phyloP scores from a whole-genome alignment of 23 tunicate genomes.

The Clavelina lepadiformis region DNA sequence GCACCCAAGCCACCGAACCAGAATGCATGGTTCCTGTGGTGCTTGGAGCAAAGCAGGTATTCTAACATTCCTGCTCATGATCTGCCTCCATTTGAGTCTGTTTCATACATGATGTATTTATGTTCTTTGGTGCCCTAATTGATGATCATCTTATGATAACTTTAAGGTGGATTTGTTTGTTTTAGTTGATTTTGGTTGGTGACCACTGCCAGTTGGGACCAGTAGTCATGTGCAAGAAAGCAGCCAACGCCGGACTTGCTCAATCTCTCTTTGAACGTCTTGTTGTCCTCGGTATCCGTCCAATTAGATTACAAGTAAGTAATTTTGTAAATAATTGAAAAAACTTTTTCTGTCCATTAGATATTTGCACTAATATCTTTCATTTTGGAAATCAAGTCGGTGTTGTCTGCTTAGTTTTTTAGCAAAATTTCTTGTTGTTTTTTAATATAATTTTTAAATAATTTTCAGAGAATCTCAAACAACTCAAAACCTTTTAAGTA shows the following conservation, averaged over 20 bases:
- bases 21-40: slow-evolving; percentile 99
- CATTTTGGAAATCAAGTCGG: too few relatives aligned
- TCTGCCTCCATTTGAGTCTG: too few relatives aligned
- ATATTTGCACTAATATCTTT: too few relatives aligned
- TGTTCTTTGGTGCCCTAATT: background rate
- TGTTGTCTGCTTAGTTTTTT: too few relatives aligned
- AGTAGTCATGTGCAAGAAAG: slow-evolving; percentile 98
- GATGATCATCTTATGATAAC: too few relatives aligned
- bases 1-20: slow-evolving; percentile 98
- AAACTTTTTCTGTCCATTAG: too few relatives aligned
- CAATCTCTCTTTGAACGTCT: slow-evolving; percentile 94
- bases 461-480: background rate
- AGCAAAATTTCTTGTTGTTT: too few relatives aligned
- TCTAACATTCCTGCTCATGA: too few relatives aligned
- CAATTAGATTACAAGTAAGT: slow-evolving; percentile 88
- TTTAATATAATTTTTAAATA: background rate
- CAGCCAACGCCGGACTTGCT: slow-evolving; percentile 93
- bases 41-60: slow-evolving; percentile 96
- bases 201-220: slow-evolving; percentile 99
- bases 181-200: slow-evolving; percentile 87
- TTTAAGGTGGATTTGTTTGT: slow-evolving; percentile 2
- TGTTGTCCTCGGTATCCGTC: slow-evolving; percentile 91
- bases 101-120: too few relatives aligned
- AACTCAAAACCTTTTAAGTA: background rate
- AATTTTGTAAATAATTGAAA: too few relatives aligned